Evolutionary conservation across 53 echinoderm and acorn worm genomes (phyloP).

Genomic region (Stichopus horrens): DNA sequence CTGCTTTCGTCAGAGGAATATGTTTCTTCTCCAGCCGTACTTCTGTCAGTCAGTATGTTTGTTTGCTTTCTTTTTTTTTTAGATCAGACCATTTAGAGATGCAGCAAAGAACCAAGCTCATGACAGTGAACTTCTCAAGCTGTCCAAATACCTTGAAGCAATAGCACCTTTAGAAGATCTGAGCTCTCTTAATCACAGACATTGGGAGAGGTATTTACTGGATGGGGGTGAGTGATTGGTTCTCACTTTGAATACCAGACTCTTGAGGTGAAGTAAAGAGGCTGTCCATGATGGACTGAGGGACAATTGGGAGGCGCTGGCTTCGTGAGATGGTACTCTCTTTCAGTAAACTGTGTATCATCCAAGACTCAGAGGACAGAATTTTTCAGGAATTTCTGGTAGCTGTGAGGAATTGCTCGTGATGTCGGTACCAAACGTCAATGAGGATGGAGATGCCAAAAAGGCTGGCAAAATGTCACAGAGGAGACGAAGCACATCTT

Average conservation of each 20-base stretch:
- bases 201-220: conserved; percentile 71
- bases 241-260: not conserved
- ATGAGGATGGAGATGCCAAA: no score
- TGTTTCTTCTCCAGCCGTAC: not conserved
- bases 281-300: no score
- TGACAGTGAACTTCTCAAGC: conserved; percentile 78
- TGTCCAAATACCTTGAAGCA: conserved; percentile 75
- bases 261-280: no score
- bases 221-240: conserved; percentile 2
- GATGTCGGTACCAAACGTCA: no score
- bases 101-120: conserved; percentile 82
- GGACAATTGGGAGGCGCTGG: no score
- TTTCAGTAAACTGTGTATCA: no score
- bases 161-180: conserved; percentile 85
- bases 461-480: no score
- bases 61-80: conserved; percentile 15
- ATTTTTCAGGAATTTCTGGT: no score
- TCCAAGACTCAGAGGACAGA: no score
- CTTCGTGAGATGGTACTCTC: no score
- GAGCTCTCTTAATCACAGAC: conserved; percentile 85
- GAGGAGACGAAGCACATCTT: no score
- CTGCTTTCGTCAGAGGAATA: not conserved
- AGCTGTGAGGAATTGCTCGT: no score
- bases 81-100: conserved; percentile 96
- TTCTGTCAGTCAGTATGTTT: not conserved